Percentiles rank a stretch among this genome's conserved stretches.
phyloP scores from a whole-genome alignment of 2,888 invertebrate species.

The Busseola fusca region DNA sequence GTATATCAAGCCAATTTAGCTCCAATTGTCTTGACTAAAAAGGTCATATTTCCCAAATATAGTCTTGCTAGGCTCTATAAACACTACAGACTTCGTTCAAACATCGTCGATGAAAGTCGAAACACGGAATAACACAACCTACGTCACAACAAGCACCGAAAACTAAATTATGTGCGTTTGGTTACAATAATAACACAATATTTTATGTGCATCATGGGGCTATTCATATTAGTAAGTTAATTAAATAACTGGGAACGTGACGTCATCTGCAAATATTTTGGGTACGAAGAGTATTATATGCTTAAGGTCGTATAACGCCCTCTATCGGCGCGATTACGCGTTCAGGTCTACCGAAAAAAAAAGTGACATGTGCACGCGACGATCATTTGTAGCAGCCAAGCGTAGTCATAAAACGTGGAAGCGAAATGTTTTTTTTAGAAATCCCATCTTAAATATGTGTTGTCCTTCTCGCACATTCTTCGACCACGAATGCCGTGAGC shows the following conservation, averaged over 20 bases:
- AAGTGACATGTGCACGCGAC: background rate
- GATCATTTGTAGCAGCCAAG: background rate
- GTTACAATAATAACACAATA: constrained; percentile 53
- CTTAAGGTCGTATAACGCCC: background rate
- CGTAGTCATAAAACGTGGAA: background rate
- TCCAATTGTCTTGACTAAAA: background rate
- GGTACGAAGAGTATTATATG: background rate
- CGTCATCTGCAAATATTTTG: background rate
- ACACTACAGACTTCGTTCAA: constrained; percentile 59
- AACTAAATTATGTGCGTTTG: constrained; percentile 71
- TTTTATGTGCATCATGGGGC: constrained; percentile 49
- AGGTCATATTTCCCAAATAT: constrained; percentile 30
- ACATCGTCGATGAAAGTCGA: constrained; percentile 63
- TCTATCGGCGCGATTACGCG: background rate
- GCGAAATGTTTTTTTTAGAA: background rate
- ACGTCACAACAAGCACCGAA: constrained; percentile 74
- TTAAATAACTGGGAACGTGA: background rate
- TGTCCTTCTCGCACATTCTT: background rate
- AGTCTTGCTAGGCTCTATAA: constrained; percentile 18
- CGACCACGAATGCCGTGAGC: background rate
- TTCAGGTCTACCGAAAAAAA: background rate
- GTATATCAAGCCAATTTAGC: background rate
- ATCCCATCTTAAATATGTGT: background rate
- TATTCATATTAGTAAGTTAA: constrained; percentile 28
- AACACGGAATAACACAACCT: constrained; percentile 73